Evolutionary conservation across 2,888 invertebrate species (phyloP), one percentile per base, ranked within the genome.

Genomic region (Laothoe populi): DNA sequence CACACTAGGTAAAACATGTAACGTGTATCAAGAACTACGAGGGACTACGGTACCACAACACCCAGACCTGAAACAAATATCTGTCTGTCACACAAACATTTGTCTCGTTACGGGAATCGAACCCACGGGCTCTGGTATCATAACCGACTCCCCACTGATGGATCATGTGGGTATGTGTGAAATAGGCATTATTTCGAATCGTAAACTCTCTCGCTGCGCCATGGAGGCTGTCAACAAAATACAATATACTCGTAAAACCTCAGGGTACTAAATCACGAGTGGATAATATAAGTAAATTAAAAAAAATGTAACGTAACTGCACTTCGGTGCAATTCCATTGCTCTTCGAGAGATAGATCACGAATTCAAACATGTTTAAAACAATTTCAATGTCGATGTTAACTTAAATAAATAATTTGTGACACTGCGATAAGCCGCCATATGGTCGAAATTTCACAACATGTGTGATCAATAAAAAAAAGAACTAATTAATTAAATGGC

Each of bases 291-390:
- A 16, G n/a, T 7, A 8, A 31, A 16, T 21, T 4, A 10, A 46
- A 46, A 53, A 35, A 53, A 53, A 53, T 4, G 4, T 11, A 19
- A 19, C 31, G 35, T 35, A 53, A 53, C 19, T 3, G 7, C 16
- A 1, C 24, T 10, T 23, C 48, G 2, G 53, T 53, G 11, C 11
- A 4, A 53, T 53, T 35, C 53, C 35, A 53, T 53, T 19, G 53
- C 35, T 53, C 53, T 11, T 11, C 8, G 19, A 24, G n/a, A 61
- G 60, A 53, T 61, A 61, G 49, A 53, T 19, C 60, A 61, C 60
- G 60, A 61, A 61, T 19, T n/a, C 19, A 61, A 53, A 40, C 42
- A 61, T 31, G 42, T 23, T 16, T 19, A 38, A 38, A 40, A 5
- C 23, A 38, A 13, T 38, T 19, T 40, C 10, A 31, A 31, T 53